A percentile compares a stretch with the other conserved stretches of the same genome.
Evolutionary conservation across 2,797 vertebrate genomes (phyloP).

Genomic region (Crocidura indochinensis): DNA sequence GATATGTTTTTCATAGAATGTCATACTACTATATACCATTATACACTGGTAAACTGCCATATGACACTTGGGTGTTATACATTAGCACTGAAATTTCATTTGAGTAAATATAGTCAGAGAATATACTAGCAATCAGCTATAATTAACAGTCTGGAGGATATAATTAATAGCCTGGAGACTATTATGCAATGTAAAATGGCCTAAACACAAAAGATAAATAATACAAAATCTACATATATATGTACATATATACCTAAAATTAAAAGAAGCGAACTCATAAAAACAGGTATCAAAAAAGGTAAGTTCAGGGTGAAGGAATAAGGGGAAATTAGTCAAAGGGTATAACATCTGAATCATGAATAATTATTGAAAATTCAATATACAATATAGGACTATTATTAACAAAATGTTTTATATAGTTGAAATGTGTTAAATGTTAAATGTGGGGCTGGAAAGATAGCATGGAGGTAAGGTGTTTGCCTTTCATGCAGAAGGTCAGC

Average conservation of each 20-base stretch:
- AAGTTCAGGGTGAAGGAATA: background rate
- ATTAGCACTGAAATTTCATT: background rate
- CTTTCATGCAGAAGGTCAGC: too few species aligned
- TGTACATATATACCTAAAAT: background rate
- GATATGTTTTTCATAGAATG: background rate
- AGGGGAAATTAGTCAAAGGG: background rate
- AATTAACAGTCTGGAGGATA: background rate
- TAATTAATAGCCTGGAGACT: background rate
- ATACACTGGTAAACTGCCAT: background rate
- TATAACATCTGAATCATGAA: background rate
- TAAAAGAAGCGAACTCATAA: background rate
- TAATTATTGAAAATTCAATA: background rate
- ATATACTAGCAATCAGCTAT: background rate
- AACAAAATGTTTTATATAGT: background rate
- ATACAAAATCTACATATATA: too few species aligned
- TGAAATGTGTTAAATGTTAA: background rate
- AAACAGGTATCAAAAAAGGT: background rate
- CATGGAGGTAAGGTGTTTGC: too few species aligned
- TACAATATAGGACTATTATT: background rate
- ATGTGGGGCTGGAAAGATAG: too few species aligned
- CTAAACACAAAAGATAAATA: background rate
- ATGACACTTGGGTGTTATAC: background rate
- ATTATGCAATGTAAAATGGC: background rate
- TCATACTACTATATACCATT: background rate
- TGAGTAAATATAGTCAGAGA: background rate